Conservation (phyloP, 2,113 vertebrate species). For the human (Homo sapiens) region DNA sequence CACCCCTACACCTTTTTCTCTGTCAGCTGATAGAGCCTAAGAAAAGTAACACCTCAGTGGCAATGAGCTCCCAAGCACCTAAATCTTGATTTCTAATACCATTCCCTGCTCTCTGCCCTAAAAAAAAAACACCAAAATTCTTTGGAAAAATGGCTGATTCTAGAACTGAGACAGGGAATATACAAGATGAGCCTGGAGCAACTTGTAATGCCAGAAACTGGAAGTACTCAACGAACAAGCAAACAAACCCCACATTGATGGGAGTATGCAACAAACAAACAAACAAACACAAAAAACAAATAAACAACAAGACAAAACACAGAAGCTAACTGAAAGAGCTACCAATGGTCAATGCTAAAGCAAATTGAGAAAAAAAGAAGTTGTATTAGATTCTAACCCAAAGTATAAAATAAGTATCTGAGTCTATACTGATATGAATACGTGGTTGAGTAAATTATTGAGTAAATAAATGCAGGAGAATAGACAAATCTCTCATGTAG, state of each 20-base stretch:
- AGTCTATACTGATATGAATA: background rate
- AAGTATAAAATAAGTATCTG: background rate
- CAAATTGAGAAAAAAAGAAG: background rate
- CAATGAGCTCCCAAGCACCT: background rate
- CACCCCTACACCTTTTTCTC: background rate
- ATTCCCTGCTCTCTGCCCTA: background rate
- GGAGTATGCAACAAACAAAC: background rate
- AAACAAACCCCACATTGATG: background rate
- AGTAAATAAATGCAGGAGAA: background rate
- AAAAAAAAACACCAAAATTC: too few relatives aligned
- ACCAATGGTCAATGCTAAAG: background rate
- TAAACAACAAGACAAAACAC: background rate
- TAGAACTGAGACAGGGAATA: background rate
- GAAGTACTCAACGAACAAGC: background rate
- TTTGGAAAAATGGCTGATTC: background rate
- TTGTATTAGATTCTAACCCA: background rate
- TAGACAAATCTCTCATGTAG: background rate
- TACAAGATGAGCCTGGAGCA: background rate
- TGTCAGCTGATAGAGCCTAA: too few relatives aligned
- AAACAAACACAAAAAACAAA: background rate
- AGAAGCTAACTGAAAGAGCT: too few relatives aligned
- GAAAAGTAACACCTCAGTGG: background rate
- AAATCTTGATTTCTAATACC: background rate
- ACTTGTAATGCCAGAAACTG: background rate
- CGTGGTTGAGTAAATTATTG: background rate